Conservation (phyloP, 2,797 vertebrate species). For the Kryptolebias ocellatus region DNA sequence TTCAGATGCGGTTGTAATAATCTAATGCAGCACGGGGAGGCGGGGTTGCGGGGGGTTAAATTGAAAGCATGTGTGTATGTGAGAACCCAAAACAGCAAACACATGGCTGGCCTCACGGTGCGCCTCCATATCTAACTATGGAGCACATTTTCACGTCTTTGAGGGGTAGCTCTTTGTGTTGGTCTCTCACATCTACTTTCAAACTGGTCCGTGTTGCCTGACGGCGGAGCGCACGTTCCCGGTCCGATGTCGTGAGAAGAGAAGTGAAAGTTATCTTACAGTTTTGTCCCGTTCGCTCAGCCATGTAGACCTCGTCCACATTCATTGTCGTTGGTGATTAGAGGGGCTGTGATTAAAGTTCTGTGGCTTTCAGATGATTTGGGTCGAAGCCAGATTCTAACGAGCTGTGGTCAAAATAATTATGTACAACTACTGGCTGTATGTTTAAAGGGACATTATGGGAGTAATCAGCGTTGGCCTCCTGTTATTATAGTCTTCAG, state of each 20-base stretch:
- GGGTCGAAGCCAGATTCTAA: slow-evolving; percentile 34
- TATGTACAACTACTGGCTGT: slow-evolving; percentile 48
- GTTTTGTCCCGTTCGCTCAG: not conserved
- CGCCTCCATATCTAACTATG: slow-evolving; percentile 51
- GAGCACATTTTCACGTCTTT: slow-evolving; percentile 33
- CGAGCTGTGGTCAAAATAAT: slow-evolving; percentile 53
- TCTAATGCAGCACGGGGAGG: slow-evolving; percentile 67
- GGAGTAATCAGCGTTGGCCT: slow-evolving; percentile 38
- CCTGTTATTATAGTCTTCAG: slow-evolving; percentile 33
- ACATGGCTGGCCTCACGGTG: slow-evolving; percentile 55
- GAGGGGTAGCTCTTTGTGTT: slow-evolving; percentile 28
- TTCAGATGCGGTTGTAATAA: slow-evolving; percentile 82
- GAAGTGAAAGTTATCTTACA: not conserved
- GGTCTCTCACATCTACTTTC: slow-evolving; percentile 37
- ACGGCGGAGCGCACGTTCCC: too few relatives aligned
- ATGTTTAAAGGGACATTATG: slow-evolving; percentile 44
- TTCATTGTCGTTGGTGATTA: slow-evolving; percentile 61
- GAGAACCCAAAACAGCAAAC: slow-evolving; percentile 59
- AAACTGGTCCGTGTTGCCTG: not conserved
- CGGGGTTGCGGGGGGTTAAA: slow-evolving; percentile 38
- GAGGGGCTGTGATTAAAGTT: slow-evolving; percentile 59
- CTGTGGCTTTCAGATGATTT: slow-evolving; percentile 37
- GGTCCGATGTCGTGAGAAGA: too few relatives aligned
- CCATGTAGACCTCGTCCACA: slow-evolving; percentile 30
- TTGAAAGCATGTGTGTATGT: slow-evolving; percentile 72